phyloP scores from a whole-genome alignment of 2,113 vertebrate species.

The Mesocricetus auratus region DNA sequence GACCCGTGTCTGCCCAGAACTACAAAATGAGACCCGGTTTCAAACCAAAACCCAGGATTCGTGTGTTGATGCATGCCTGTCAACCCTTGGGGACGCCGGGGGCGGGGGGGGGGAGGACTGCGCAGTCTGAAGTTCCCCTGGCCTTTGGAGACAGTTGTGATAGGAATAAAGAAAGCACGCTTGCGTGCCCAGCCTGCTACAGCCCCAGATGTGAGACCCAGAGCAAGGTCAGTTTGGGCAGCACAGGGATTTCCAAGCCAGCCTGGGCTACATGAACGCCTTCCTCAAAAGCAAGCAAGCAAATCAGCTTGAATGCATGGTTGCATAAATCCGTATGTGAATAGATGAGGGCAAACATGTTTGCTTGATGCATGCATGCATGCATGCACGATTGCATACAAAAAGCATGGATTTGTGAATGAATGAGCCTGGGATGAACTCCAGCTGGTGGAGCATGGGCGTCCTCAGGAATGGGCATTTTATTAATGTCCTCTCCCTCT shows the following conservation, averaged over 20 bases:
- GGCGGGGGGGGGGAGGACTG: not conserved
- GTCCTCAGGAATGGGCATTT: not conserved
- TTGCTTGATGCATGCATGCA: not conserved
- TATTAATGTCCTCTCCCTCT: not conserved
- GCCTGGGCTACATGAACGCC: not conserved
- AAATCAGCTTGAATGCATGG: not conserved
- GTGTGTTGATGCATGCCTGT: too few relatives aligned
- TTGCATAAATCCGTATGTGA: not conserved
- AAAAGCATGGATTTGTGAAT: not conserved
- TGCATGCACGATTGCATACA: not conserved
- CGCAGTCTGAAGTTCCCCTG: too few relatives aligned
- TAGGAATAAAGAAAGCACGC: not conserved
- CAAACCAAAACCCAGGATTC: not conserved
- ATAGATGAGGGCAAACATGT: not conserved
- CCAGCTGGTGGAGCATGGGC: too few relatives aligned
- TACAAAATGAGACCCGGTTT: not conserved
- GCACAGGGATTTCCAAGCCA: not conserved
- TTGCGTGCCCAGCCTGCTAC: not conserved
- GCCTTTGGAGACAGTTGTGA: not conserved
- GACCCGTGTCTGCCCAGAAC: not conserved
- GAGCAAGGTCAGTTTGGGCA: not conserved
- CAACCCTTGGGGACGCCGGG: not conserved
- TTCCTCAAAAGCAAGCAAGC: not conserved
- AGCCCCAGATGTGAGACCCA: not conserved
- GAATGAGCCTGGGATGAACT: not conserved